phyloP scores from a whole-genome alignment of 2,797 vertebrate genomes.

The Acrocephalus scirpaceus region DNA sequence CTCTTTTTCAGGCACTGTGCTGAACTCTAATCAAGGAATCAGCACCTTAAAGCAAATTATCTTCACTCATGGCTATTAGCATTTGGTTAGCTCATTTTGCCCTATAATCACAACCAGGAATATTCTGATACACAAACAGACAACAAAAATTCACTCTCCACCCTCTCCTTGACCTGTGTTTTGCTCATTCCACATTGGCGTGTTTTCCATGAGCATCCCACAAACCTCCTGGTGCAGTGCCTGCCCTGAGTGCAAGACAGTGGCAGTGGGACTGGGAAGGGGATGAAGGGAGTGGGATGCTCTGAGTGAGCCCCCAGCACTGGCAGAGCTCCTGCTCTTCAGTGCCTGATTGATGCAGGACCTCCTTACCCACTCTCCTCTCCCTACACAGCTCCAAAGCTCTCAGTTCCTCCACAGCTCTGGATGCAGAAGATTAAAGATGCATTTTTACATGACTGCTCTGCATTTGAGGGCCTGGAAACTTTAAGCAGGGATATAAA shows the following conservation, averaged over 20 bases:
- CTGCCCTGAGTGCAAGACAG: background rate
- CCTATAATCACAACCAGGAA: background rate
- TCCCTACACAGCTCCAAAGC: background rate
- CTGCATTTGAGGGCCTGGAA: background rate
- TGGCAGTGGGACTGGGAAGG: background rate
- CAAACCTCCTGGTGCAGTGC: background rate
- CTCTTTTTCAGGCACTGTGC: background rate
- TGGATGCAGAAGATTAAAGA: background rate
- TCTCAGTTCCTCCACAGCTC: background rate
- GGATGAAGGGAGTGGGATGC: background rate
- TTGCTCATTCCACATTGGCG: too few species aligned
- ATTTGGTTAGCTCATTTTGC: background rate
- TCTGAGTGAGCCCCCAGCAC: background rate
- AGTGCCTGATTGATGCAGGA: fast-evolving
- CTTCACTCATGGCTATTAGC: background rate
- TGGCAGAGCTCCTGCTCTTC: background rate
- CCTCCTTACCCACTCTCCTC: background rate
- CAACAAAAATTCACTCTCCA: background rate
- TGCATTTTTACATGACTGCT: background rate
- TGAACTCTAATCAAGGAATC: background rate
- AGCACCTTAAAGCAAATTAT: background rate
- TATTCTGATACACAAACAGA: background rate
- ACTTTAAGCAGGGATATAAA: fast-evolving
- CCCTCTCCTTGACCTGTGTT: fast-evolving
- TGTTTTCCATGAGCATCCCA: background rate